phyloP scores from a whole-genome alignment of 2,113 vertebrate genomes.

The Tiliqua scincoides region DNA sequence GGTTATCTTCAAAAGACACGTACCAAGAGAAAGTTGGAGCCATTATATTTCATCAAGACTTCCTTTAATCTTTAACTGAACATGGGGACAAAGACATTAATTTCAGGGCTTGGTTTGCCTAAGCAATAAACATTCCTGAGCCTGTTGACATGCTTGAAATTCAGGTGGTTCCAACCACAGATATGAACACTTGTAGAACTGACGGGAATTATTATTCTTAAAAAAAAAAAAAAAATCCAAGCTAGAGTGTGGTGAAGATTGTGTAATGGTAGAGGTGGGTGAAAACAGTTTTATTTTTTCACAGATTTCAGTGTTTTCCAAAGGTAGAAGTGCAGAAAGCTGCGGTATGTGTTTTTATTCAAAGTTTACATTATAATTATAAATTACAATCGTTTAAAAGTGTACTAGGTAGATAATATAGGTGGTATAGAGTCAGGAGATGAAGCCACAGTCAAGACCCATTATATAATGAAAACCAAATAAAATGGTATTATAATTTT shows the following conservation, averaged over 20 bases:
- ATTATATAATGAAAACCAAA: too few relatives aligned
- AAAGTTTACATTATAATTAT: too few relatives aligned
- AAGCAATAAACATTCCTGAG: conserved; percentile 47
- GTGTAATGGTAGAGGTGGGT: too few relatives aligned
- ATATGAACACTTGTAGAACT: conserved; percentile 39
- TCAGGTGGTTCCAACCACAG: conserved; percentile 29
- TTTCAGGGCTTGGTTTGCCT: conserved; percentile 59
- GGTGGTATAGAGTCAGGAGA: too few relatives aligned
- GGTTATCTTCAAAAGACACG: conserved; percentile 35
- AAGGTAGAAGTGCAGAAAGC: too few relatives aligned
- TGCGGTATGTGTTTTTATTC: too few relatives aligned
- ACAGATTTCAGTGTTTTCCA: too few relatives aligned
- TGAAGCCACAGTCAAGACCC: too few relatives aligned
- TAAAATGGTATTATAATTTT: too few relatives aligned
- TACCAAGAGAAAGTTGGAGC: conserved; percentile 57
- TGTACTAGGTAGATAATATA: too few relatives aligned
- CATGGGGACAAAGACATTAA: conserved; percentile 66
- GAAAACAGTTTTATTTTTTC: too few relatives aligned
- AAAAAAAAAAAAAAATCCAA: conserved; percentile 23
- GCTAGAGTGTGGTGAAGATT: neutral
- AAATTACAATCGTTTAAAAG: too few relatives aligned
- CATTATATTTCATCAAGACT: conserved; percentile 67
- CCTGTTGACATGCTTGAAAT: conserved; percentile 56
- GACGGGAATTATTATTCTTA: neutral
- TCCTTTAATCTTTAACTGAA: conserved; percentile 73